These are phyloP conservation scores for Daubentonia madagascariensis DNA, from an alignment of 2,113 vertebrate species.

Conservation along the genomic window DNA sequence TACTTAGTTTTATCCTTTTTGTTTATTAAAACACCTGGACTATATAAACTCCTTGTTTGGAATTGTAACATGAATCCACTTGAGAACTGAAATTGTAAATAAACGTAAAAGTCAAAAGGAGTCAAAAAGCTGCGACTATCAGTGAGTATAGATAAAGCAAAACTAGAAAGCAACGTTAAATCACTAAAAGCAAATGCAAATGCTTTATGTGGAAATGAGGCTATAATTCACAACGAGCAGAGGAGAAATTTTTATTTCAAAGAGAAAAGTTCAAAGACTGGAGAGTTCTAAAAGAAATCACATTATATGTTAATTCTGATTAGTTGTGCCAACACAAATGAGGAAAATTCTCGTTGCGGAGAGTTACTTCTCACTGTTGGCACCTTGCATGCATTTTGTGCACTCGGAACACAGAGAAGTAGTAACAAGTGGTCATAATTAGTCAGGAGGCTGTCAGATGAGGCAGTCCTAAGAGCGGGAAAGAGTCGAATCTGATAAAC, in stretches of 20 bases:
- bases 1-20: background rate
- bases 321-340: background rate
- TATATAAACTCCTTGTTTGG: background rate
- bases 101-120: constrained; percentile 15
- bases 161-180: background rate
- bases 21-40: constrained; percentile 4
- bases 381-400: background rate
- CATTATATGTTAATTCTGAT: constrained; percentile 3
- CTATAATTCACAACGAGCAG: background rate
- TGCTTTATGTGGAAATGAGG: constrained; percentile 20
- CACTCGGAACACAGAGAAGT: background rate
- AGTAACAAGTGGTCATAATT: constrained; percentile 50
- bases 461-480: background rate
- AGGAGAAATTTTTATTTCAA: constrained; percentile 52
- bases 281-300: constrained; percentile 19
- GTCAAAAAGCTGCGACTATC: background rate
- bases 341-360: background rate
- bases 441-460: constrained; percentile 4
- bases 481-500: background rate
- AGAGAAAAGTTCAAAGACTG: constrained; percentile 40
- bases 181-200: constrained; percentile 15
- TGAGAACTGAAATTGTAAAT: background rate
- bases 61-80: background rate
- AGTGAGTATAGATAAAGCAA: background rate
- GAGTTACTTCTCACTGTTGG: background rate